Conservation (phyloP, 2,888 invertebrate species). For the Timema cristinae region DNA sequence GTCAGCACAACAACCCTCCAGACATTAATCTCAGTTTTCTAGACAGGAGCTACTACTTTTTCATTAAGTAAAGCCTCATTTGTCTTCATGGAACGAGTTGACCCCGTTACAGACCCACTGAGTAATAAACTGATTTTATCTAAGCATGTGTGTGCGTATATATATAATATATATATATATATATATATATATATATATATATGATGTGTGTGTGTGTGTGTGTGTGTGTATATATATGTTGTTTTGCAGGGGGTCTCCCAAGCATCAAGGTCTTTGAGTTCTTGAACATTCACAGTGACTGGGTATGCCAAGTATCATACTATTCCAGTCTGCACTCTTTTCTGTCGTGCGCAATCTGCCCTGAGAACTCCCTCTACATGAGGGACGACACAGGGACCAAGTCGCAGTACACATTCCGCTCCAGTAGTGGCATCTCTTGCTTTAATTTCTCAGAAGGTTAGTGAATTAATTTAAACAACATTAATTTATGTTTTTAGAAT, state of each 20-base stretch:
- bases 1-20: no score
- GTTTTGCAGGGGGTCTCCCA: background rate
- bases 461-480: background rate
- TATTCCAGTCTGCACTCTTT: constrained; percentile 62
- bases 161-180: background rate
- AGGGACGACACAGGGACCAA: constrained; percentile 56
- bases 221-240: no score
- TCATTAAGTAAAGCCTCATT: no score
- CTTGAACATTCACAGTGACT: constrained; percentile 57
- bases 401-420: constrained; percentile 54
- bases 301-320: constrained; percentile 67
- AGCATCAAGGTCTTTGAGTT: constrained; percentile 54
- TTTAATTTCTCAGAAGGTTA: constrained; percentile 41
- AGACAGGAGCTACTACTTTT: no score
- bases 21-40: no score
- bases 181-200: background rate
- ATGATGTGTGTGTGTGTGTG: no score
- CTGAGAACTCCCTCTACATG: constrained; percentile 55
- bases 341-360: constrained; percentile 63
- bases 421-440: constrained; percentile 47
- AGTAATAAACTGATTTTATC: background rate
- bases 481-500: no score
- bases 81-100: no score
- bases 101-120: no score
- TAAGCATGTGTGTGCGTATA: background rate